Percentiles rank a stretch among this genome's conserved stretches.
Conservation (phyloP, 2,888 invertebrate genomes). For the Tortrix viridana region DNA sequence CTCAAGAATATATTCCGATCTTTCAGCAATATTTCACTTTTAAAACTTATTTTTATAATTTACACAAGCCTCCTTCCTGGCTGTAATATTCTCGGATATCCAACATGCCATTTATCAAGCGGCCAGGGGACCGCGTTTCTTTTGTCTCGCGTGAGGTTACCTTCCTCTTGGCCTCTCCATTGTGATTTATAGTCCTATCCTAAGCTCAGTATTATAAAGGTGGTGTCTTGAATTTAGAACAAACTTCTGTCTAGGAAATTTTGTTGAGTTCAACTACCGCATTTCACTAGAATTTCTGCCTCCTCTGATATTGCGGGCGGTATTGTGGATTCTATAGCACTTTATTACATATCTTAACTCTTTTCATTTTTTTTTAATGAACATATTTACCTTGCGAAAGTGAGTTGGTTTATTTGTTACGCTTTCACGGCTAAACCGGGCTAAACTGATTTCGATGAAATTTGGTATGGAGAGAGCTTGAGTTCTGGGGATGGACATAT, state of each 20-base stretch:
- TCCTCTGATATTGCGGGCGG: too few relatives aligned
- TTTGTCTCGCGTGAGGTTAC: conserved; percentile 60
- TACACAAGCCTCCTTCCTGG: conserved; percentile 37
- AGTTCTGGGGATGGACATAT: too few relatives aligned
- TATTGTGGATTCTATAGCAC: neutral
- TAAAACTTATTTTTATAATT: conserved; percentile 12
- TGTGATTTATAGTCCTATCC: conserved; percentile 58
- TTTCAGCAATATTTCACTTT: neutral
- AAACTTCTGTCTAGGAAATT: conserved; percentile 23
- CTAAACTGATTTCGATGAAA: too few relatives aligned
- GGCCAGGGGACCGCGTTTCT: conserved; percentile 48
- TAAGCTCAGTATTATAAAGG: conserved; percentile 20
- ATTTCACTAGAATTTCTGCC: neutral
- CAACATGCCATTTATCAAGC: conserved; percentile 56
- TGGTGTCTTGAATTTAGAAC: conserved; percentile 27
- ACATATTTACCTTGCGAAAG: too few relatives aligned
- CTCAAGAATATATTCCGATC: too few relatives aligned
- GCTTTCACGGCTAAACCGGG: too few relatives aligned
- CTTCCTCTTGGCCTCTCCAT: conserved; percentile 49
- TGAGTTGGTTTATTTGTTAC: too few relatives aligned
- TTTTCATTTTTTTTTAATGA: too few relatives aligned
- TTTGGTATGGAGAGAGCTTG: too few relatives aligned
- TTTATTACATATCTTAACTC: neutral
- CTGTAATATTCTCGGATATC: conserved; percentile 50
- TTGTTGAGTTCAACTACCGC: conserved; percentile 9